phyloP scores from a whole-genome alignment of 2,113 vertebrate genomes.

The Motacilla tschutschensis region DNA sequence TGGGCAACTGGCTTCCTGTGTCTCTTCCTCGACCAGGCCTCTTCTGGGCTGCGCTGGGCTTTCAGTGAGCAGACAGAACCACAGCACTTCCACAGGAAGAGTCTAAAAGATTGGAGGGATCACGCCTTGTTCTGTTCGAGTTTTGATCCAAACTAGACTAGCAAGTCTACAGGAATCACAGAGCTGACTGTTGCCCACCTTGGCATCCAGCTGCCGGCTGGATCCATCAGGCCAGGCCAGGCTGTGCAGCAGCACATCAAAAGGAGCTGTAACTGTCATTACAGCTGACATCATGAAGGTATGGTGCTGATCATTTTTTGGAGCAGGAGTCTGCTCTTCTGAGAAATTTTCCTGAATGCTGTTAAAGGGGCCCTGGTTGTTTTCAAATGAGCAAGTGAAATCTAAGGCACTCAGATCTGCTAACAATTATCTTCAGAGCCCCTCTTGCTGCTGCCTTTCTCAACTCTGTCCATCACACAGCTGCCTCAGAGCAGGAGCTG shows the following conservation, averaged over 20 bases:
- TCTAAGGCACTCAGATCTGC: neutral
- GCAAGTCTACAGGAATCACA: neutral
- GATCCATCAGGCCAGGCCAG: neutral
- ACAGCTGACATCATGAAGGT: neutral
- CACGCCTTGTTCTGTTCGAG: neutral
- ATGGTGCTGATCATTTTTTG: neutral
- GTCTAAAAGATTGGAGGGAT: neutral
- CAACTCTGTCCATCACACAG: neutral
- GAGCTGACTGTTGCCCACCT: neutral
- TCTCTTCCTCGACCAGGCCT: neutral
- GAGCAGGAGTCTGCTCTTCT: neutral
- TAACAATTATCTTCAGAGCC: neutral
- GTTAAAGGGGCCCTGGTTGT: slow-evolving; percentile 5
- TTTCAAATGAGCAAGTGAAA: slow-evolving; percentile 9
- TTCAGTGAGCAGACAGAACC: neutral
- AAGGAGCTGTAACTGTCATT: neutral
- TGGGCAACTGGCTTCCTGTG: slow-evolving; percentile 5
- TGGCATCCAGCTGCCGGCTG: neutral
- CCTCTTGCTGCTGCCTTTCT: neutral
- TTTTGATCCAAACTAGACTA: neutral
- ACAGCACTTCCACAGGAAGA: neutral
- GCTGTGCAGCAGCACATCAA: neutral
- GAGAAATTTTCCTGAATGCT: neutral
- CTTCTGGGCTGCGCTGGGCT: neutral
- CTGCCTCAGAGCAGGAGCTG: neutral